Conservation (phyloP, 1,140 invertebrate species). For the Drosophila bocki region DNA sequence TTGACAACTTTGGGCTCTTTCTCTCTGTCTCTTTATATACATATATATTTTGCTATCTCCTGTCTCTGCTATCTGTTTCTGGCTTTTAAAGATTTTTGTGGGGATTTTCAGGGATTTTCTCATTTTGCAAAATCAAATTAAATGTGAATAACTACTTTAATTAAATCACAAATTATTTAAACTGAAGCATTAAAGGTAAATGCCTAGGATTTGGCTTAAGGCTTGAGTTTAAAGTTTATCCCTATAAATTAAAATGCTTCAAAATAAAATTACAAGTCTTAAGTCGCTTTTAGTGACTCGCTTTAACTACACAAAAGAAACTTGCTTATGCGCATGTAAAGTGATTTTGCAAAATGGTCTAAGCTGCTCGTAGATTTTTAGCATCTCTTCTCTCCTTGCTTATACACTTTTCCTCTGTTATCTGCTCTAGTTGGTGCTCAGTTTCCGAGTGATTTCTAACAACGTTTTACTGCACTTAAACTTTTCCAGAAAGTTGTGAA, state of each 20-base stretch:
- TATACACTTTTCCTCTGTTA: slow-evolving; percentile 11
- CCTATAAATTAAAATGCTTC: not conserved
- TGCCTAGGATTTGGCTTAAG: not conserved
- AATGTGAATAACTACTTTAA: not conserved
- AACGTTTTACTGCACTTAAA: slow-evolving; percentile 16
- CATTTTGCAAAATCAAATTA: slow-evolving; percentile 16
- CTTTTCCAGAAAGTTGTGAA: slow-evolving; percentile 80
- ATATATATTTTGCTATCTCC: slow-evolving; percentile 11
- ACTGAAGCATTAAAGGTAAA: not conserved
- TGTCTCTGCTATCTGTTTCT: slow-evolving; percentile 23
- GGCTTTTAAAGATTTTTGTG: slow-evolving; percentile 10
- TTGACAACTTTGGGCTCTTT: slow-evolving; percentile 46
- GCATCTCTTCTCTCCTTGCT: slow-evolving; percentile 6
- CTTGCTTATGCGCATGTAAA: slow-evolving; percentile 3
- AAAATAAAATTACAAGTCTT: no score
- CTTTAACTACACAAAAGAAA: not conserved
- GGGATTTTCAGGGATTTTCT: slow-evolving; percentile 10
- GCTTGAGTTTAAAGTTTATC: not conserved
- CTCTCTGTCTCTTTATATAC: not conserved
- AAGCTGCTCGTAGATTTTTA: slow-evolving; percentile 6
- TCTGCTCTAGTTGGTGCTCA: slow-evolving; percentile 7
- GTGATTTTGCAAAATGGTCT: slow-evolving; percentile 25
- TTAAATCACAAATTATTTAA: not conserved
- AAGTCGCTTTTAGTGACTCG: not conserved
- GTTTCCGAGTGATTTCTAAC: slow-evolving; percentile 3